These are phyloP conservation scores for Hydroisotoma schaefferi DNA, from an alignment of 2,888 invertebrate species.

Conservation along the genomic window DNA sequence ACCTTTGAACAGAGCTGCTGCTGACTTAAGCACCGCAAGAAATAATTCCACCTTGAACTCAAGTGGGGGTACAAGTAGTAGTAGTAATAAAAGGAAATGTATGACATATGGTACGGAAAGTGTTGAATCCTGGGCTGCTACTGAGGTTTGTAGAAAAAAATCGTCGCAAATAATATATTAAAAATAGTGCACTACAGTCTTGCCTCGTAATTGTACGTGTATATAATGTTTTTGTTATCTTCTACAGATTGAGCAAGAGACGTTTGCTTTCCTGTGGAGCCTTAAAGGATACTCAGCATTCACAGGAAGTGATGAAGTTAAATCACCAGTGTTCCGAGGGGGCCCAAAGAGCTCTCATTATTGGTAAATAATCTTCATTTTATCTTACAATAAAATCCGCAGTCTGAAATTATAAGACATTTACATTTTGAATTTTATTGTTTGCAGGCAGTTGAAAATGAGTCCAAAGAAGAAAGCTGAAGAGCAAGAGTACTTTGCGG, in stretches of 20 bases:
- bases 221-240: neutral
- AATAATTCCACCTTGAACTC: slow-evolving; percentile 10
- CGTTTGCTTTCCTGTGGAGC: slow-evolving; percentile 45
- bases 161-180: too few relatives aligned
- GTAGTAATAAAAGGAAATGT: slow-evolving; percentile 33
- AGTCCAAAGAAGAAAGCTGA: slow-evolving; percentile 46
- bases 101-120: slow-evolving; percentile 43
- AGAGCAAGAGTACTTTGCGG: slow-evolving; percentile 45
- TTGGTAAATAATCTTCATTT: slow-evolving; percentile 30
- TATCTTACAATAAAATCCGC: neutral
- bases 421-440: neutral
- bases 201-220: neutral
- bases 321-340: slow-evolving; percentile 44
- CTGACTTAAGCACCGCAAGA: neutral
- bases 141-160: too few relatives aligned
- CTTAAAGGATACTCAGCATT: slow-evolving; percentile 43
- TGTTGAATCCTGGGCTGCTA: slow-evolving; percentile 45
- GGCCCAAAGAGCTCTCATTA: slow-evolving; percentile 44
- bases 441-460: slow-evolving; percentile 47
- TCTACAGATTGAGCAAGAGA: slow-evolving; percentile 46
- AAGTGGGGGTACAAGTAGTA: neutral
- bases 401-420: neutral
- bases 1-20: slow-evolving; percentile 2
- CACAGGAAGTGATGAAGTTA: slow-evolving; percentile 41
- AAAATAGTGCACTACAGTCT: neutral